phyloP scores from a whole-genome alignment of 2,113 vertebrate genomes.

The Callipepla californica region DNA sequence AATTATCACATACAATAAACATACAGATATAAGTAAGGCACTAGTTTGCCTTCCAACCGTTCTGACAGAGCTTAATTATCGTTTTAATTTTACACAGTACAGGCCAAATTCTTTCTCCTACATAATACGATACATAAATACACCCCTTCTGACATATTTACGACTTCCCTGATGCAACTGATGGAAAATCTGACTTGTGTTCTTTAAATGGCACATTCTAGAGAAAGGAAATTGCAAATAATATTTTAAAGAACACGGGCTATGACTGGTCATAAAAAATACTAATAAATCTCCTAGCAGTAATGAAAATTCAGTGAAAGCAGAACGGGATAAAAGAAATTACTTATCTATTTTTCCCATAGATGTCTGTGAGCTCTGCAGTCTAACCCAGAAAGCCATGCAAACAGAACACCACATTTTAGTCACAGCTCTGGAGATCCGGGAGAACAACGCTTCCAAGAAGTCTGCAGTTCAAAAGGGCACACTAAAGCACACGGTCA shows the following conservation, averaged over 20 bases:
- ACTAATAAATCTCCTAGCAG: slow-evolving; percentile 58
- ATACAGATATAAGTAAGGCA: background rate
- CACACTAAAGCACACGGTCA: fast-evolving
- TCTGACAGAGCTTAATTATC: slow-evolving; percentile 49
- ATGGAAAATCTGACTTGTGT: slow-evolving; percentile 50
- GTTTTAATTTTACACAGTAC: slow-evolving; percentile 32
- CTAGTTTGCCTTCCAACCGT: slow-evolving; percentile 11
- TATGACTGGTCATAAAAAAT: slow-evolving; percentile 52
- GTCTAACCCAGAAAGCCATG: background rate
- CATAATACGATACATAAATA: slow-evolving; percentile 26
- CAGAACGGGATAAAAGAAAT: background rate
- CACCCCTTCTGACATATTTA: slow-evolving; percentile 39
- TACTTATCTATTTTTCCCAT: slow-evolving; percentile 10
- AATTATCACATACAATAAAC: slow-evolving; percentile 1
- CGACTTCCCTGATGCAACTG: slow-evolving; percentile 43
- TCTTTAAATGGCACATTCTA: slow-evolving; percentile 41
- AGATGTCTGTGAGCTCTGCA: background rate
- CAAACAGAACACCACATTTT: background rate
- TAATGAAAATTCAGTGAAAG: slow-evolving; percentile 24
- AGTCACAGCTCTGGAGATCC: background rate
- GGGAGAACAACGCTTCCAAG: background rate
- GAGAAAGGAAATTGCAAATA: slow-evolving; percentile 67
- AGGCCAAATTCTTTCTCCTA: background rate
- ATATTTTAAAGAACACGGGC: slow-evolving; percentile 55
- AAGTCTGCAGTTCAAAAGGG: background rate